Percentiles rank a stretch among this genome's conserved stretches.
These are phyloP conservation scores for Oryzias javanicus DNA, from an alignment of 2,113 vertebrate genomes.

Conservation along the genomic window DNA sequence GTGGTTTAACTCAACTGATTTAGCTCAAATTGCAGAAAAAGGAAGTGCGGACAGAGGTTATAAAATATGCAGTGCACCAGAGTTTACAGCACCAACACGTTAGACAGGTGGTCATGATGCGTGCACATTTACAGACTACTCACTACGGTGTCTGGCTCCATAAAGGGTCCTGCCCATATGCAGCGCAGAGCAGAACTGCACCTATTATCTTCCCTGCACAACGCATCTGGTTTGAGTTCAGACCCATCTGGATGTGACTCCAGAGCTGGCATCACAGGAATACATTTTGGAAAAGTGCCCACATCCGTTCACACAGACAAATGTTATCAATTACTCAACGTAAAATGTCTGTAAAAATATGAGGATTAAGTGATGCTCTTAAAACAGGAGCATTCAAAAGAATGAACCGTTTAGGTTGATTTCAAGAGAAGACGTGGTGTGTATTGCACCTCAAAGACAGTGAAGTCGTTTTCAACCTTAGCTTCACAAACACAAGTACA, in stretches of 20 bases:
- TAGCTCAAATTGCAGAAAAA: too few relatives aligned
- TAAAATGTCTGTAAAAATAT: conserved; percentile 73
- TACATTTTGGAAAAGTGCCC: conserved; percentile 80
- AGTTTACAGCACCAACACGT: too few relatives aligned
- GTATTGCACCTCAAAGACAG: conserved; percentile 34
- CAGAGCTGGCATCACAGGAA: conserved; percentile 79
- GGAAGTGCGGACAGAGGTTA: too few relatives aligned
- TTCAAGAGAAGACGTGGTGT: conserved; percentile 26
- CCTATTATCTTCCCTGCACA: conserved; percentile 56
- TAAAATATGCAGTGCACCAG: too few relatives aligned
- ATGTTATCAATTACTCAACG: conserved; percentile 80
- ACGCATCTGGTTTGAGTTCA: conserved; percentile 82
- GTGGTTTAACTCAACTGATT: too few relatives aligned
- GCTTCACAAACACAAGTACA: neutral
- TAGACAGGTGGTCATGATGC: too few relatives aligned
- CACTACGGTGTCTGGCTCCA: conserved; percentile 18
- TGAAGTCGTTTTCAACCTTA: conserved; percentile 11
- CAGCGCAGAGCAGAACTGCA: conserved; percentile 41
- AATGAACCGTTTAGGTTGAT: conserved; percentile 23
- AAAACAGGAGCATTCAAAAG: conserved; percentile 38
- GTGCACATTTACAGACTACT: neutral
- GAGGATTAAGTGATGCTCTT: conserved; percentile 53
- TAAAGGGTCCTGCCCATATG: conserved; percentile 40
- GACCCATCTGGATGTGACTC: conserved; percentile 81
- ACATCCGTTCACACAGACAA: conserved; percentile 81